Evolutionary conservation across 2,888 invertebrate species (phyloP).

Genomic region (Drosophila mulleri): DNA sequence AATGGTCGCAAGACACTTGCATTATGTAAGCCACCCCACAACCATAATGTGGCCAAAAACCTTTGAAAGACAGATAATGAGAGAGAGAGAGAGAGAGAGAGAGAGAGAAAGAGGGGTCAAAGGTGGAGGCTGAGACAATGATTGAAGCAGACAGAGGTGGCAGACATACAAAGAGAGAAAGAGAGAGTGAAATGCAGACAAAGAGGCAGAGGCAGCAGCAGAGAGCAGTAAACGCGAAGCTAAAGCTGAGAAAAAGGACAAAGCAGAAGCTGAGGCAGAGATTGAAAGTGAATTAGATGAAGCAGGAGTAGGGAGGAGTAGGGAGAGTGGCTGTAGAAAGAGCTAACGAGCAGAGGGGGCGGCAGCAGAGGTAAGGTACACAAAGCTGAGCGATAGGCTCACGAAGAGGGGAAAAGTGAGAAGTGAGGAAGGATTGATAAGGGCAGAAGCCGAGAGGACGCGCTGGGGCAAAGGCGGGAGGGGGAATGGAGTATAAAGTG

Average conservation of each 20-base stretch:
- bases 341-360: neutral
- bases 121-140: neutral
- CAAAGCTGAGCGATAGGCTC: neutral
- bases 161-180: neutral
- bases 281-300: too few relatives aligned
- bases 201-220: neutral
- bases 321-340: neutral
- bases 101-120: neutral
- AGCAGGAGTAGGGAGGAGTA: too few relatives aligned
- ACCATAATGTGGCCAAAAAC: conserved; percentile 27
- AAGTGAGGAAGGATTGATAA: too few relatives aligned
- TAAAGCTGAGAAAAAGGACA: neutral
- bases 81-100: neutral
- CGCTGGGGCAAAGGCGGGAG: too few relatives aligned
- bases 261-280: neutral
- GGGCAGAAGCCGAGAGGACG: too few relatives aligned
- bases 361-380: fast-evolving
- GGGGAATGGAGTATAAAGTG: too few relatives aligned
- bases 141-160: too few relatives aligned
- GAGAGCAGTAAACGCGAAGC: too few relatives aligned
- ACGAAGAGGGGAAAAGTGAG: neutral
- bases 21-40: conserved; percentile 30
- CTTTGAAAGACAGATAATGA: neutral
- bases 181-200: too few relatives aligned
- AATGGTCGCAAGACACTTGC: conserved; percentile 24